These are phyloP conservation scores for Deilephila porcellus DNA, from an alignment of 2,888 invertebrate genomes.

Conservation along the genomic window DNA sequence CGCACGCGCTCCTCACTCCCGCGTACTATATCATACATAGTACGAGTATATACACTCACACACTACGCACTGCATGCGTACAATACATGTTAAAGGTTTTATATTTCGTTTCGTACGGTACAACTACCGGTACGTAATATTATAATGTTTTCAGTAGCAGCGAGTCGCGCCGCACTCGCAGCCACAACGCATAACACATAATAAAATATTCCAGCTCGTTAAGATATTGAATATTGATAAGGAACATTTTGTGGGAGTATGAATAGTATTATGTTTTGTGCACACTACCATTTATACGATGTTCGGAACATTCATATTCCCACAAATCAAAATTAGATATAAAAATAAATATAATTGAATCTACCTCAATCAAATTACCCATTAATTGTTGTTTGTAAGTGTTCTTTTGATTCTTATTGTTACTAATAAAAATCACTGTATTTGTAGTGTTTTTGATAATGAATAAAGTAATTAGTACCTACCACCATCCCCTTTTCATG, in stretches of 20 bases:
- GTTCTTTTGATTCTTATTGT: slow-evolving; percentile 82
- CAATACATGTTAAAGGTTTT: background rate
- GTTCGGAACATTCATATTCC: slow-evolving; percentile 43
- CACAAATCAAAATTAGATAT: slow-evolving; percentile 61
- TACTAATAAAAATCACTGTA: slow-evolving; percentile 74
- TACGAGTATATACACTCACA: too few species aligned
- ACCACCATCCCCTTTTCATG: slow-evolving; percentile 81
- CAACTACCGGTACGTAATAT: background rate
- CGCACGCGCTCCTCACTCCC: too few species aligned
- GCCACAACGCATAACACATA: slow-evolving; percentile 23
- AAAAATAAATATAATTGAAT: slow-evolving; percentile 70
- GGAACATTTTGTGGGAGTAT: slow-evolving; percentile 8
- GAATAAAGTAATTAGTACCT: slow-evolving; percentile 75
- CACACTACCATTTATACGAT: slow-evolving; percentile 26
- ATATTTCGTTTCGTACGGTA: background rate
- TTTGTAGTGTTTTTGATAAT: slow-evolving; percentile 78
- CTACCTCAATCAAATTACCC: slow-evolving; percentile 84
- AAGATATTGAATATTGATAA: slow-evolving; percentile 20
- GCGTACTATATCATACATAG: too few species aligned
- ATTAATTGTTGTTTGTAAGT: slow-evolving; percentile 80
- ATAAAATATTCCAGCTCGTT: slow-evolving; percentile 56
- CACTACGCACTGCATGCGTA: too few species aligned
- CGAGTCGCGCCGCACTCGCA: too few species aligned
- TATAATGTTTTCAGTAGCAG: too few species aligned
- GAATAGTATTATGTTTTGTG: slow-evolving; percentile 2